Conservation (phyloP, 2,888 invertebrate species). For the Abrostola triplasia region DNA sequence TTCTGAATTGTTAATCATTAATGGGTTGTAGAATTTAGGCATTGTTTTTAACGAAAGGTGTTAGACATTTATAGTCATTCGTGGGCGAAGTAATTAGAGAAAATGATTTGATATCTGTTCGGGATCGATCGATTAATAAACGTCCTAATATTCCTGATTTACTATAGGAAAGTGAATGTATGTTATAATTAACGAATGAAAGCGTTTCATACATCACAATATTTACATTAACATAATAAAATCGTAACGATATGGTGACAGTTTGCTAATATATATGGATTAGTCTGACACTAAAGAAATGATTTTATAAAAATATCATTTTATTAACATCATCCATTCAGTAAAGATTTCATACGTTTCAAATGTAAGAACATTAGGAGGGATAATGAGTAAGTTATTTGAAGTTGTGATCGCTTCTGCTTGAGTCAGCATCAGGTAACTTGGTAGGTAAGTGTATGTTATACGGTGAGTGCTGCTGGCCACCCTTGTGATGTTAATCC, state of each 20-base stretch:
- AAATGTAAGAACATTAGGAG: too few relatives aligned
- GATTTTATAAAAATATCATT: not conserved
- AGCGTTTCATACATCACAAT: constrained; percentile 1
- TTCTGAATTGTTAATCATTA: constrained; percentile 27
- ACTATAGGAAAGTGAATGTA: not conserved
- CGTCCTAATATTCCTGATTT: constrained; percentile 14
- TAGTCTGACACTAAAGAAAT: constrained; percentile 25
- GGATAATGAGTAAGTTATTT: too few relatives aligned
- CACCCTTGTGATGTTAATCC: constrained; percentile 20
- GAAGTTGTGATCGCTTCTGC: too few relatives aligned
- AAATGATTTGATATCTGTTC: constrained; percentile 3
- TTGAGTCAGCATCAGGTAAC: too few relatives aligned
- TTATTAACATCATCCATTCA: too few relatives aligned
- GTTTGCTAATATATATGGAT: constrained; percentile 42
- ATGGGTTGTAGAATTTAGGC: constrained; percentile 26
- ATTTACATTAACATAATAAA: constrained; percentile 25
- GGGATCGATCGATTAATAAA: constrained; percentile 1
- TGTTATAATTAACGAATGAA: too few relatives aligned
- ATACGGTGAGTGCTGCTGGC: not conserved
- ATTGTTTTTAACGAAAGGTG: constrained; percentile 15
- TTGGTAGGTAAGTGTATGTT: too few relatives aligned
- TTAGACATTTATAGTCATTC: constrained; percentile 12
- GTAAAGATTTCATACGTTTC: too few relatives aligned
- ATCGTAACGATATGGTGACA: constrained; percentile 20
- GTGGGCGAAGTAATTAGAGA: constrained; percentile 34